phyloP scores from a whole-genome alignment of 2,113 vertebrate species.

The Festucalex cinctus region DNA sequence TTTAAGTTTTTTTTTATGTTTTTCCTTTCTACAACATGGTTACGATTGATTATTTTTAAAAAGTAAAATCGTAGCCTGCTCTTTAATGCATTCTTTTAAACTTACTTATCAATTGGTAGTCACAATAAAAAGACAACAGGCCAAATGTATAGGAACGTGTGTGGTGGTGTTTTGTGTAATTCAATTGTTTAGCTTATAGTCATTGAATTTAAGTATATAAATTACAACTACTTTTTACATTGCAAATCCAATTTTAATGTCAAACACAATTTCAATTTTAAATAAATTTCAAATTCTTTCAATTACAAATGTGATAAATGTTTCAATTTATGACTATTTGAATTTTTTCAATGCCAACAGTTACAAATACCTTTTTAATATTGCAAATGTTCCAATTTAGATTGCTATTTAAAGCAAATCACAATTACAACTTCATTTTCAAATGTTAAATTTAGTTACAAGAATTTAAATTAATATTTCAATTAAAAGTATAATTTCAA shows the following conservation, averaged over 20 bases:
- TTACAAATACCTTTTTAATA: no score
- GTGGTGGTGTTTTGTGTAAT: neutral
- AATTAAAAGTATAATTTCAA: neutral
- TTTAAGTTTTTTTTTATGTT: neutral
- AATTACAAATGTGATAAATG: no score
- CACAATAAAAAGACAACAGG: constrained; percentile 73
- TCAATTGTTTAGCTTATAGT: neutral
- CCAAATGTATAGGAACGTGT: constrained; percentile 64
- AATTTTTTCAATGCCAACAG: neutral
- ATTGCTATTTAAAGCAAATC: no score
- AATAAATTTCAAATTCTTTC: no score
- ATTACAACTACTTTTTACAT: no score
- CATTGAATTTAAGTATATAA: no score
- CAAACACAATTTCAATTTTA: no score
- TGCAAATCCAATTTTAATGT: no score
- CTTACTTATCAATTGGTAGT: constrained; percentile 73
- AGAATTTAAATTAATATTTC: neutral
- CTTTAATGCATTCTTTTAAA: constrained; percentile 76
- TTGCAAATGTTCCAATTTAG: no score
- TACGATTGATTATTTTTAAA: constrained; percentile 65
- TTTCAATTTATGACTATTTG: neutral
- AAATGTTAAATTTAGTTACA: neutral
- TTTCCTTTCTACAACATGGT: constrained; percentile 51
- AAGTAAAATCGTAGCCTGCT: constrained; percentile 65
- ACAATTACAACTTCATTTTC: no score